These are phyloP conservation scores for Latrodectus hesperus DNA, from an alignment of 2,888 invertebrate species.

Conservation along the genomic window DNA sequence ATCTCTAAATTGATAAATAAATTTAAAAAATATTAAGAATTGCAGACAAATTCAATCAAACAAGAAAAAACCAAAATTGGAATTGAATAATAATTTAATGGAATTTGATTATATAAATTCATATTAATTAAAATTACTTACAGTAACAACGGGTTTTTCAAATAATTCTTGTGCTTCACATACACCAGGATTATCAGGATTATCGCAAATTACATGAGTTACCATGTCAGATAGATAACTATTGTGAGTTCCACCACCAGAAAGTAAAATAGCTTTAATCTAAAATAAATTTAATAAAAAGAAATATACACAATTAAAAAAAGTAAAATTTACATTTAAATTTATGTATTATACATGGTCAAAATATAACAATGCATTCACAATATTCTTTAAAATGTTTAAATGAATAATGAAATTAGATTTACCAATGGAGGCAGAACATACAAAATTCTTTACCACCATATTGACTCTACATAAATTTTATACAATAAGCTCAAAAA, in stretches of 20 bases:
- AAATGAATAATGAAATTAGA: background rate
- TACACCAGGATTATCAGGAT: constrained; percentile 89
- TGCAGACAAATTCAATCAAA: too few relatives aligned
- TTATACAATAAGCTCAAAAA: too few relatives aligned
- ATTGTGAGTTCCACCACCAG: constrained; percentile 86
- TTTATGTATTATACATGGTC: background rate
- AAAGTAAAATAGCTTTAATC: constrained; percentile 69
- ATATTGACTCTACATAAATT: too few relatives aligned
- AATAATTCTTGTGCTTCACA: constrained; percentile 94
- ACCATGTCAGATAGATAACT: constrained; percentile 93
- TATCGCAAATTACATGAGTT: constrained; percentile 92
- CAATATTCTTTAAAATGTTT: background rate
- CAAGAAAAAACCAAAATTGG: too few relatives aligned
- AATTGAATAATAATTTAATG: too few relatives aligned
- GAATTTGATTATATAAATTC: too few relatives aligned
- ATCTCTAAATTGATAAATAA: background rate
- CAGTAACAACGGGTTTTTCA: constrained; percentile 90
- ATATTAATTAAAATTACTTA: constrained; percentile 70
- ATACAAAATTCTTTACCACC: background rate
- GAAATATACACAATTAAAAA: background rate
- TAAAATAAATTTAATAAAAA: constrained; percentile 13
- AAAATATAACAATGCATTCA: background rate
- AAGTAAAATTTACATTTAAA: background rate
- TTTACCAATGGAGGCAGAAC: background rate
- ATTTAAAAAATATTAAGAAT: background rate